Base-by-base conservation (phyloP, 2,113 vertebrate genomes). In the Spea bombifrons region DNA sequence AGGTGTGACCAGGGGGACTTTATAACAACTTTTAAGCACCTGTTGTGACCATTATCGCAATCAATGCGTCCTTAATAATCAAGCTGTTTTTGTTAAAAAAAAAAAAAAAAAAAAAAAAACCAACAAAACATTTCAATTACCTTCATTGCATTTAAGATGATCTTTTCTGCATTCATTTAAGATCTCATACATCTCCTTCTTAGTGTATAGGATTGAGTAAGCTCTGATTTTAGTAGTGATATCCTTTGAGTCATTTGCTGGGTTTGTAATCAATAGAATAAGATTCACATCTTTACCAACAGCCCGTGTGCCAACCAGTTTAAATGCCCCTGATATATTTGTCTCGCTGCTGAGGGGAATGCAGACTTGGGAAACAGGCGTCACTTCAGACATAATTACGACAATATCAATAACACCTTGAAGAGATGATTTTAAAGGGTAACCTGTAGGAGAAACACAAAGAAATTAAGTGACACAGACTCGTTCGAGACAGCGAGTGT, bases 151-250 rank as follows among this genome's bases (percentile, higher is more conserved):
- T 70, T 83, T 78, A 68, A 93, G 78, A 30, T 84, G 70, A 48
- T 88, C 17, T 0, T 81, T 84, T 6, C 83, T 0, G 0, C 85
- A 86, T 72, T 90, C 85, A 71, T 90, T 91, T 88, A 89, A 90
- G 81, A 92, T 85, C 70, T 89, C 87, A 0, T 75, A 73, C 3
- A 93, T 45, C 0, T 85, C 87, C 1, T 71, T 92, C 79, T 90
- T 90, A 0, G 91, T 93, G 70, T 94, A 93, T 55, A 92, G 30
- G 0, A 92, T 92, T 78, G 90, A 90, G 88, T 89, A 90, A n/a
- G 91, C 91, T 0, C 88, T 91, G 88, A 92, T 88, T 52, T 91
- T 89, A 70, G 86, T 83, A 0, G 63, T 76, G 78, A 88, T 82
- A 0, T 64, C 79, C 84, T 89, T 92, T 46, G 45, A 5, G 1